Percentiles rank a stretch among this genome's conserved stretches.
Conservation (phyloP, 2,888 invertebrate genomes). For the Polydrusus tereticollis region DNA sequence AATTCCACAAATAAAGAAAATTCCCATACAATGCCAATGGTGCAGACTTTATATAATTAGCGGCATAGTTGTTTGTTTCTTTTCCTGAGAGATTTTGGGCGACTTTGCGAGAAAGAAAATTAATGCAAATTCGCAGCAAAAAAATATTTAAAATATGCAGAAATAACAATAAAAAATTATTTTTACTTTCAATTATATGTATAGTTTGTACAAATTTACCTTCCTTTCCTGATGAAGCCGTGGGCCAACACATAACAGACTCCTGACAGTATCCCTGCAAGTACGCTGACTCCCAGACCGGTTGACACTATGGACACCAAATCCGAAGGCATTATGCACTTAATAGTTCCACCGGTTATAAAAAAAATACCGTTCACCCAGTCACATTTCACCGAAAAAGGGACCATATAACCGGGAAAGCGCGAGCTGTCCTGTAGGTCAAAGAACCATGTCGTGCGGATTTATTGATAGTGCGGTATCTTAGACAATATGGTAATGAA, state of each 20-base stretch:
- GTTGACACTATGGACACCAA: conserved; percentile 71
- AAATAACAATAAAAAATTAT: too few species aligned
- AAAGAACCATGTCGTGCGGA: conserved; percentile 26
- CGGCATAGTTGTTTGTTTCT: too few species aligned
- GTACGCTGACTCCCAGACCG: conserved; percentile 74
- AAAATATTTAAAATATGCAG: too few species aligned
- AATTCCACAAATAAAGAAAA: too few species aligned
- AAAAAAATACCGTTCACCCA: conserved; percentile 41
- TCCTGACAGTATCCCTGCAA: conserved; percentile 78
- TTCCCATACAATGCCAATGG: too few species aligned
- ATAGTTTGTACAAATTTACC: conserved; percentile 24
- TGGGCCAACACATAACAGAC: conserved; percentile 75
- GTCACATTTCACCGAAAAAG: conserved; percentile 47
- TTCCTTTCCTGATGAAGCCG: conserved; percentile 72
- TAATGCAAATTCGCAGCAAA: too few species aligned
- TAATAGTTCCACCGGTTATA: conserved; percentile 36
- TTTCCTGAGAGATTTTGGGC: too few species aligned
- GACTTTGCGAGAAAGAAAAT: too few species aligned
- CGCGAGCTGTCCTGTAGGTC: conserved; percentile 10
- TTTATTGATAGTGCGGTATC: conserved; percentile 1
- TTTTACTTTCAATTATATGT: too few species aligned
- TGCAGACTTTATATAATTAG: too few species aligned
- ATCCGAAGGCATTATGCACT: conserved; percentile 69
- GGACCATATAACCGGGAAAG: conserved; percentile 42
- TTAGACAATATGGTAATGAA: background rate